phyloP scores from a whole-genome alignment of 2,113 vertebrate genomes.

The Lontra canadensis region DNA sequence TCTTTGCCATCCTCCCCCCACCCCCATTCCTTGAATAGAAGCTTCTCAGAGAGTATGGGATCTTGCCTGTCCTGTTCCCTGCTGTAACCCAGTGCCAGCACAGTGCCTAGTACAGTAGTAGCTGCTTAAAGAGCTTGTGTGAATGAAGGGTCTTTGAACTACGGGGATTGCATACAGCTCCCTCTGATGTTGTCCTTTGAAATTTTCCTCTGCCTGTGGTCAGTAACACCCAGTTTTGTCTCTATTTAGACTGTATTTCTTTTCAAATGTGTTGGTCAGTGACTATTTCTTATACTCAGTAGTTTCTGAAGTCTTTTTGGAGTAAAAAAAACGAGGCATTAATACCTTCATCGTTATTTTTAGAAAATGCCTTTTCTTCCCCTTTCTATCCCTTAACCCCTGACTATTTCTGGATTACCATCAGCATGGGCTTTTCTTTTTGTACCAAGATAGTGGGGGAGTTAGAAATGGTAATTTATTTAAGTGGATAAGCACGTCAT shows the following conservation, averaged over 20 bases:
- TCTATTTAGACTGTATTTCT: not conserved
- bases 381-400: not conserved
- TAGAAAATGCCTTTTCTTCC: not conserved
- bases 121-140: not conserved
- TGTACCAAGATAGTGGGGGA: not conserved
- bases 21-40: not conserved
- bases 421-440: not conserved
- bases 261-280: not conserved
- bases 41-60: not conserved
- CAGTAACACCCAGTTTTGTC: not conserved
- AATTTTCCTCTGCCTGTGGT: not conserved
- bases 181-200: not conserved
- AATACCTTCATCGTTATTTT: not conserved
- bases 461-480: not conserved
- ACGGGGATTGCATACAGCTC: not conserved
- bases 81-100: not conserved
- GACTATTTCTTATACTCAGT: not conserved
- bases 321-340: not conserved
- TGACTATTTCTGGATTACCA: not conserved
- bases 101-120: not conserved
- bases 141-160: not conserved
- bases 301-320: not conserved
- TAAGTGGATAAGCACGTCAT: not conserved
- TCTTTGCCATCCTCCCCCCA: not conserved
- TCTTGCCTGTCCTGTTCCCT: not conserved